Conservation (phyloP, 2,113 vertebrate genomes). For the Leptodactylus fuscus region DNA sequence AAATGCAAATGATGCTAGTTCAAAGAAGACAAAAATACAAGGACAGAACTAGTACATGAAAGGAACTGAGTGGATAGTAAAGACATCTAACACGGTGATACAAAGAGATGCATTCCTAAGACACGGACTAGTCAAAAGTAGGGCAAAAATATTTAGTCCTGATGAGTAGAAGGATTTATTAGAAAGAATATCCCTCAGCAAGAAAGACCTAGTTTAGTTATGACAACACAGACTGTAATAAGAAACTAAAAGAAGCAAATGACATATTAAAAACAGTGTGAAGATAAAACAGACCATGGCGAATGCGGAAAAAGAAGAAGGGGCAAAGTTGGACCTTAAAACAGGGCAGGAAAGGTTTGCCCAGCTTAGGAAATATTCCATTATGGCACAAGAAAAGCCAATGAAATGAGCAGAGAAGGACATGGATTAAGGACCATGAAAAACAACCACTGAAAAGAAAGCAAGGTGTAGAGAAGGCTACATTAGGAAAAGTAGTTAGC, state of each 20-base stretch:
- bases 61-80: background rate
- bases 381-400: no score
- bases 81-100: conserved; percentile 12
- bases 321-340: background rate
- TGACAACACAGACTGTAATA: background rate
- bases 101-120: conserved; percentile 11
- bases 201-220: background rate
- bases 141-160: conserved; percentile 8
- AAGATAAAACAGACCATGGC: background rate
- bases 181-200: background rate
- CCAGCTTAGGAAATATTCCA: background rate
- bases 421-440: background rate
- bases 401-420: background rate
- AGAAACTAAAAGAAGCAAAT: background rate
- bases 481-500: no score
- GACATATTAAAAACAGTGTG: background rate
- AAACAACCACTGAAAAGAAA: background rate
- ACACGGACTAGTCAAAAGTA: conserved; percentile 9
- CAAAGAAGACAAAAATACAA: background rate
- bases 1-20: conserved; percentile 23
- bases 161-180: background rate
- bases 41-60: background rate
- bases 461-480: background rate
- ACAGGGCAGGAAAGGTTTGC: background rate
- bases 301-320: background rate